Evolutionary conservation across 1,140 invertebrate species (phyloP).

Genomic region (Ceratina calcarata): DNA sequence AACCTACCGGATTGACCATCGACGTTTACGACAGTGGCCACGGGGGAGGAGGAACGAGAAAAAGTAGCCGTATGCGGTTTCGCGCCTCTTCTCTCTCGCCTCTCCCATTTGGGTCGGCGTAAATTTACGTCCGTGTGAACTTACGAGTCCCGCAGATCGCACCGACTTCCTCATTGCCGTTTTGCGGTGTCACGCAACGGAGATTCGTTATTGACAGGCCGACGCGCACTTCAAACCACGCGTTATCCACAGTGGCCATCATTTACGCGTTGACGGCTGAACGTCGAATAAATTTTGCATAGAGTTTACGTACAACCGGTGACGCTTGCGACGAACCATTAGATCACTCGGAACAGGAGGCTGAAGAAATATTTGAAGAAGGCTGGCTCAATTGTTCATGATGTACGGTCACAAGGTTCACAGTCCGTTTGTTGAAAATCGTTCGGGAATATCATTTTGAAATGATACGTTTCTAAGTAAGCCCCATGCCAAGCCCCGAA

Average conservation of each 20-base stretch:
- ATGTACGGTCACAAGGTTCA: slow-evolving; percentile 5
- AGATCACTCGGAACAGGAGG: no score
- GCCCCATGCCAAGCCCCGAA: slow-evolving; percentile 24
- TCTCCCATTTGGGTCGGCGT: slow-evolving; percentile 33
- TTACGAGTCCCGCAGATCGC: slow-evolving; percentile 13
- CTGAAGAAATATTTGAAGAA: background rate
- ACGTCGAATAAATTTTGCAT: slow-evolving; percentile 22
- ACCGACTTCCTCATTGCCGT: slow-evolving; percentile 54
- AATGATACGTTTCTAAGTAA: slow-evolving; percentile 33
- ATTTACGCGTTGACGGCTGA: background rate
- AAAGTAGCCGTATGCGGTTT: slow-evolving; percentile 33
- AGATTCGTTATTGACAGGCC: slow-evolving; percentile 33
- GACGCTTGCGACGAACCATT: no score
- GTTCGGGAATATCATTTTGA: background rate
- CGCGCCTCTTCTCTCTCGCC: slow-evolving; percentile 28
- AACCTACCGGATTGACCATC: slow-evolving; percentile 25
- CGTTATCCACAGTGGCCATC: background rate
- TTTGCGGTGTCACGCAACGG: slow-evolving; percentile 28
- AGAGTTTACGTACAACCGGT: background rate
- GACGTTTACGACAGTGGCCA: slow-evolving; percentile 37
- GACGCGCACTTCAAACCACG: background rate
- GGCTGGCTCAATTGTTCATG: background rate
- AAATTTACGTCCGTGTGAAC: slow-evolving; percentile 54
- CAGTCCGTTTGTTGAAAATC: background rate
- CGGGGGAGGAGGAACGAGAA: background rate